phyloP scores from a whole-genome alignment of 2,797 vertebrate genomes.

The Ibycter americanus region DNA sequence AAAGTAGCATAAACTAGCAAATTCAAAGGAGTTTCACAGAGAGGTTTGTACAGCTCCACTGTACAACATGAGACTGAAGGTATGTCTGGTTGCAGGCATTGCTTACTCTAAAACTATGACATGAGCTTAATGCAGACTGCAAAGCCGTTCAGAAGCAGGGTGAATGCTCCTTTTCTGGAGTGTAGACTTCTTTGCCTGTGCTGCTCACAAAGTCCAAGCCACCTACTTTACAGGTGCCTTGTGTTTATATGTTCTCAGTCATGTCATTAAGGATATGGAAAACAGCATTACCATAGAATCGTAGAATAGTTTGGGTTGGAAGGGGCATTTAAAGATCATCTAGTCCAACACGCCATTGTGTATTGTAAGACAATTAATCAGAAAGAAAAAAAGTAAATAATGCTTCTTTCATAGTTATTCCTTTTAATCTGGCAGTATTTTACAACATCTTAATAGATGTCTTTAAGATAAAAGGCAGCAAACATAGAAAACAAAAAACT shows the following conservation, averaged over 20 bases:
- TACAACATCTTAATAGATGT: background rate
- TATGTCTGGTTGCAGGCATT: background rate
- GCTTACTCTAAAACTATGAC: background rate
- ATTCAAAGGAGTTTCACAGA: background rate
- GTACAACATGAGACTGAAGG: background rate
- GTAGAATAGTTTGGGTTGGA: too few species aligned
- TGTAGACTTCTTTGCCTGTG: background rate
- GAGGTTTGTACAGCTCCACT: background rate
- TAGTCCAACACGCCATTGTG: background rate
- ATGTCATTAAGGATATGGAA: background rate
- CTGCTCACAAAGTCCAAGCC: background rate
- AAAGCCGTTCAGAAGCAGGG: background rate
- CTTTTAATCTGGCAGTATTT: background rate
- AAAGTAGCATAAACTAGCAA: background rate
- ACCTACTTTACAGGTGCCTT: background rate
- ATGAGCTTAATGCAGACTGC: background rate
- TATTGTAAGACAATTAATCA: background rate
- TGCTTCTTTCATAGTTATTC: background rate
- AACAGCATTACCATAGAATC: background rate
- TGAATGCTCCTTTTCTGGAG: background rate
- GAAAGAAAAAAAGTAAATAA: background rate
- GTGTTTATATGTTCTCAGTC: background rate
- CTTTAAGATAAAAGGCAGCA: background rate
- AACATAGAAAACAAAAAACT: background rate
- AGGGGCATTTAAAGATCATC: too few species aligned